Conservation (phyloP, 2,113 vertebrate genomes). For the Sebastes fasciatus region DNA sequence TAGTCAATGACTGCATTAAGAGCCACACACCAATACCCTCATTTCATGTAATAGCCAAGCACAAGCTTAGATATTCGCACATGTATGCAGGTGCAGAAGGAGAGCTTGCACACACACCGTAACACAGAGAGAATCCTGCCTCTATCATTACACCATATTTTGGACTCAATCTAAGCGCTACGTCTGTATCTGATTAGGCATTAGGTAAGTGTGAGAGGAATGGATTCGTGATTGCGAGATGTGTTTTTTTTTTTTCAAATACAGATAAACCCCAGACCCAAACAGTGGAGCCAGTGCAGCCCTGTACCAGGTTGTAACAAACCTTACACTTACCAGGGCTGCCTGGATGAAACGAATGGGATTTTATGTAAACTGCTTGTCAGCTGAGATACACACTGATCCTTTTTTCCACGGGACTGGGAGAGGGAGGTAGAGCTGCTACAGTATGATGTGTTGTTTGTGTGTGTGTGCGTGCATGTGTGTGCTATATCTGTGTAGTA, state of each 20-base stretch:
- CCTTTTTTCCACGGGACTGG: constrained; percentile 73
- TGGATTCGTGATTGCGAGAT: constrained; percentile 41
- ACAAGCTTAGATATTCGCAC: constrained; percentile 19
- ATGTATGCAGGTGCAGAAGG: constrained; percentile 28
- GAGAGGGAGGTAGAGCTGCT: constrained; percentile 37
- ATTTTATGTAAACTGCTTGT: constrained; percentile 84
- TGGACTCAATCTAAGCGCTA: constrained; percentile 24
- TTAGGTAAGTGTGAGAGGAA: constrained; percentile 21
- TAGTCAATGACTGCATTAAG: constrained; percentile 78
- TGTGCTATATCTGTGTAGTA: constrained; percentile 39
- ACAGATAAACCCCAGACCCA: constrained; percentile 43
- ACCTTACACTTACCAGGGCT: constrained; percentile 71
- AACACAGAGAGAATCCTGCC: constrained; percentile 23
- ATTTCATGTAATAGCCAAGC: constrained; percentile 21
- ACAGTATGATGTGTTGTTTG: constrained; percentile 49
- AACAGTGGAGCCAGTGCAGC: constrained; percentile 66
- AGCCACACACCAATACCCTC: constrained; percentile 14
- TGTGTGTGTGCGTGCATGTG: constrained; percentile 33
- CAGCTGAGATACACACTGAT: constrained; percentile 82
- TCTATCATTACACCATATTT: constrained; percentile 32
- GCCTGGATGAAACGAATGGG: constrained; percentile 79
- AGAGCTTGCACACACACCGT: constrained; percentile 5
- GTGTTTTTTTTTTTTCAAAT: constrained; percentile 14
- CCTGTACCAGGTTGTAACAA: constrained; percentile 63
- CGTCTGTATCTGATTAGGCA: constrained; percentile 47